These are phyloP conservation scores for Falco punctatus DNA, from an alignment of 2,113 vertebrate genomes.

Conservation along the genomic window DNA sequence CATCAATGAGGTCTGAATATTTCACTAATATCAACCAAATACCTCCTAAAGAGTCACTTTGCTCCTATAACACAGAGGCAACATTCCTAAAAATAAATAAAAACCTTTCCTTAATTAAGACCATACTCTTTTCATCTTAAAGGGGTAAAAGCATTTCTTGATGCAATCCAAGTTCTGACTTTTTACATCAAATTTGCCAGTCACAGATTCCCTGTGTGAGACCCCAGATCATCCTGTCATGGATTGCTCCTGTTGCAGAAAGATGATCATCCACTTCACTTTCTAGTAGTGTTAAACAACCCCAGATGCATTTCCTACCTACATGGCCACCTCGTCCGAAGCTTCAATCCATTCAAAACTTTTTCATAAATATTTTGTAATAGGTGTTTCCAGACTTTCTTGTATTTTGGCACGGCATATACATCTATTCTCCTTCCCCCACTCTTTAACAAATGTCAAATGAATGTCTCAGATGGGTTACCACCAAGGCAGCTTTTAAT, in stretches of 20 bases:
- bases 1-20: conserved; percentile 59
- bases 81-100: neutral
- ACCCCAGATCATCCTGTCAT: neutral
- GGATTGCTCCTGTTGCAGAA: neutral
- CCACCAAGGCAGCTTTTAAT: neutral
- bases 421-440: neutral
- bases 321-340: neutral
- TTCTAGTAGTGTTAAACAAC: neutral
- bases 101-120: neutral
- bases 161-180: neutral
- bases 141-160: neutral
- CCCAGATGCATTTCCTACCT: neutral
- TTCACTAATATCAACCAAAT: conserved; percentile 61
- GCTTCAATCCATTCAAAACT: neutral
- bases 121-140: neutral
- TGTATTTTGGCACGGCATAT: neutral
- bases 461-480: neutral
- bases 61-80: neutral
- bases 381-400: neutral
- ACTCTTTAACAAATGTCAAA: neutral
- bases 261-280: neutral
- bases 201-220: neutral
- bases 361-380: neutral
- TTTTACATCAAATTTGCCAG: neutral
- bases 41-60: conserved; percentile 40